Evolutionary conservation across 1,140 invertebrate species (phyloP).

Genomic region (Pantala flavescens): DNA sequence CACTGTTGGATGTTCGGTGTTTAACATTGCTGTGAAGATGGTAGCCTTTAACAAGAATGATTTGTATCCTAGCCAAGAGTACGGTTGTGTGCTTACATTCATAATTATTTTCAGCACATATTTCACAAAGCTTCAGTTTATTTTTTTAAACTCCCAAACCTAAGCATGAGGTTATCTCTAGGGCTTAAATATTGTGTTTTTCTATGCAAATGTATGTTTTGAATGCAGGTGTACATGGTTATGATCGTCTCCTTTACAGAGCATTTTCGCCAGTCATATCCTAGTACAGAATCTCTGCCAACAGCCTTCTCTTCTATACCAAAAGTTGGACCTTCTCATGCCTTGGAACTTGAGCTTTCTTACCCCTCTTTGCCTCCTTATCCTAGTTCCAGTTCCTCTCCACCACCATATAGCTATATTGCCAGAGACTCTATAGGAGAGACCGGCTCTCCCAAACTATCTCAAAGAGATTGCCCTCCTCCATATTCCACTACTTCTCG

Average conservation of each 20-base stretch:
- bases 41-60: neutral
- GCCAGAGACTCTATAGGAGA: conserved; percentile 22
- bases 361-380: conserved; percentile 24
- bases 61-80: neutral
- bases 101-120: neutral
- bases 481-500: conserved; percentile 18
- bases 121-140: neutral
- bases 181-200: neutral
- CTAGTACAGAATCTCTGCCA: conserved; percentile 34
- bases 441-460: conserved; percentile 16
- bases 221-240: conserved; percentile 16
- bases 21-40: neutral
- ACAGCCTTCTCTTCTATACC: conserved; percentile 26
- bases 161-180: conserved; percentile 2
- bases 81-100: neutral
- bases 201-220: conserved; percentile 17
- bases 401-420: conserved; percentile 27
- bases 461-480: conserved; percentile 17
- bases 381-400: conserved; percentile 23
- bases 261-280: conserved; percentile 32
- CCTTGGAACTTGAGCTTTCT: conserved; percentile 21
- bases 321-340: conserved; percentile 18
- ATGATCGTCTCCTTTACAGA: conserved; percentile 27
- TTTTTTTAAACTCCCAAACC: neutral
- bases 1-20: conserved; percentile 4